Base-by-base conservation (phyloP, 2,888 invertebrate species). In the Elegia similella region DNA sequence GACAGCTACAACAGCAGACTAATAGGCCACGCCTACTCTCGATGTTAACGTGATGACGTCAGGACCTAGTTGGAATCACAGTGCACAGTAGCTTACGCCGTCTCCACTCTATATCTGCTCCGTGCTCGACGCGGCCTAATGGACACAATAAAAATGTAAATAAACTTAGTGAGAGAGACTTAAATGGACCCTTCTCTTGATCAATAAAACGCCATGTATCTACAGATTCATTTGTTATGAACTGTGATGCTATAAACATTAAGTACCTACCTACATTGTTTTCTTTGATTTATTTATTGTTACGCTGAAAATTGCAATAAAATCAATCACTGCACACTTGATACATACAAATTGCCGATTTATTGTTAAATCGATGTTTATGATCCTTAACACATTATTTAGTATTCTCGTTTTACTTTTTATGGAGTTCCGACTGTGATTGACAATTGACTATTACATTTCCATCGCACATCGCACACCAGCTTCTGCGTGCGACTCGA, bases 401-500 rank as follows among this genome's bases (percentile, higher is more conserved):
- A 47, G 46, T 55, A 56, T 48, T 42, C 56, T 56, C 29, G 29
- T 67, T 67, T 76, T 71, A 68, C 78, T 78, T 76, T 74, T 78
- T 84, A 84, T 78, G 81, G 84, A 84, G 84, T 84, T 86, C 81
- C 82, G 82, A 79, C 75, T 80, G 73, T 81, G 84, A 85, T 86
- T 82, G 82, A 84, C 84, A 86, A 84, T 85, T 81, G 84, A 76
- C 82, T 75, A 86, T 84, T 84, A 85, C 78, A 80, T 80, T 86
- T 82, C 81, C 84, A 84, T 73, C 73, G 76, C 80, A 69, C 80
- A 82, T 78, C 76, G 74, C 73, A 76, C 72, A 75, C 76, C 77
- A 64, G 69, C 72, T 67, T 72, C 73, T 68, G 69, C 67, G 62
- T 73, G 68, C 72, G 76, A 55, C 65, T 68, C 67, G 87, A 84